Conservation (phyloP, 2,797 vertebrate species). For the Moxostoma hubbsi region DNA sequence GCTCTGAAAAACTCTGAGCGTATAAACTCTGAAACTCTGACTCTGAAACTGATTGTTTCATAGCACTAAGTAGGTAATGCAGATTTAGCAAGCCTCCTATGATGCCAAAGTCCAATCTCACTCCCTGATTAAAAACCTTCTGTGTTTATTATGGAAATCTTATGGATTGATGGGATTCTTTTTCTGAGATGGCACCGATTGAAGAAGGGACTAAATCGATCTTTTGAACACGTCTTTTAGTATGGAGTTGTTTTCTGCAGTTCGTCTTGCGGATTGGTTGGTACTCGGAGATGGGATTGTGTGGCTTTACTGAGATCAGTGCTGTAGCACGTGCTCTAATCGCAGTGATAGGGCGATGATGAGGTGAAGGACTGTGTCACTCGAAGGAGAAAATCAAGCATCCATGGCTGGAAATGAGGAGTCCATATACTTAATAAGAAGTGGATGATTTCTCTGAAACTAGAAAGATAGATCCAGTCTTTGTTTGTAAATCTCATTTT, state of each 20-base stretch:
- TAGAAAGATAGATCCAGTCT: slow-evolving; percentile 13
- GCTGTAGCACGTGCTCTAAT: slow-evolving; percentile 61
- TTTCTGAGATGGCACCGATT: slow-evolving; percentile 65
- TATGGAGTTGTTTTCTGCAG: slow-evolving; percentile 66
- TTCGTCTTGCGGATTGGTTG: slow-evolving; percentile 69
- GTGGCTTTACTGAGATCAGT: slow-evolving; percentile 61
- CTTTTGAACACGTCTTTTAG: slow-evolving; percentile 71
- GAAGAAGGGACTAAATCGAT: slow-evolving; percentile 76
- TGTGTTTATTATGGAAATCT: slow-evolving; percentile 66
- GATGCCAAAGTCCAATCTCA: slow-evolving; percentile 71
- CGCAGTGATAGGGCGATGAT: slow-evolving; percentile 61
- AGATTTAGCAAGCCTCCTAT: slow-evolving; percentile 64
- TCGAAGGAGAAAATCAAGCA: slow-evolving; percentile 61
- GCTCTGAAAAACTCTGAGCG: slow-evolving; percentile 57
- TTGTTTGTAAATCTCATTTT: neutral
- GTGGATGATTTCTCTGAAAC: slow-evolving; percentile 27
- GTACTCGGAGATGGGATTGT: slow-evolving; percentile 47
- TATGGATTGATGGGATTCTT: slow-evolving; percentile 64
- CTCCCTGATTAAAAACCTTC: slow-evolving; percentile 56
- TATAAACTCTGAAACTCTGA: too few relatives aligned
- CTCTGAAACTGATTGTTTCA: too few relatives aligned
- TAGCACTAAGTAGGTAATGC: too few relatives aligned
- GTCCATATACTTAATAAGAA: slow-evolving; percentile 39
- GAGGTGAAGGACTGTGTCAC: slow-evolving; percentile 70
- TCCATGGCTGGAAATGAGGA: slow-evolving; percentile 51